Percentiles rank a stretch among this genome's conserved stretches.
Evolutionary conservation across 2,113 vertebrate genomes (phyloP).

Genomic region (Neogobius melanostomus): DNA sequence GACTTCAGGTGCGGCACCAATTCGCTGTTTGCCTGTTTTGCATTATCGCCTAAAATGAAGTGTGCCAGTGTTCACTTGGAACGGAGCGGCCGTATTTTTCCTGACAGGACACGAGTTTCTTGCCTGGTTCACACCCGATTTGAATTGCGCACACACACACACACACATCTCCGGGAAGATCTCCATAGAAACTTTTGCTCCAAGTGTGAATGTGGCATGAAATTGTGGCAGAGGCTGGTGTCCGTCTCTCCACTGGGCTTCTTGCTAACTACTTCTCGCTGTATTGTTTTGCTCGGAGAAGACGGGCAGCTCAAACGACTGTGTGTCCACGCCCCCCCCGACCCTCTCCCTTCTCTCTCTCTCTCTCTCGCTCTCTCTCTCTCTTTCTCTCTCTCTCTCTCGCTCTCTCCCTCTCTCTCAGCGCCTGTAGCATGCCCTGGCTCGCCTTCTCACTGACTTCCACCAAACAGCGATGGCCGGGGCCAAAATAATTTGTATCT

Average conservation of each 20-base stretch:
- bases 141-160: neutral
- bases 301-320: conserved; percentile 45
- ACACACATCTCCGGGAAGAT: neutral
- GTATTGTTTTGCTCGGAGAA: conserved; percentile 44
- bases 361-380: no score
- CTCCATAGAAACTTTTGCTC: neutral
- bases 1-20: neutral
- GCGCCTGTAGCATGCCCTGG: conserved; percentile 72
- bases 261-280: conserved; percentile 17
- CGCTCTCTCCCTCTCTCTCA: conserved; percentile 31
- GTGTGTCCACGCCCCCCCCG: conserved; percentile 56
- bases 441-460: conserved; percentile 66
- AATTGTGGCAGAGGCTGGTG: conserved; percentile 7
- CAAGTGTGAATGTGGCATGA: neutral
- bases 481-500: conserved; percentile 85
- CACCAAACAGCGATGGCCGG: conserved; percentile 70
- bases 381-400: no score
- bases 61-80: neutral
- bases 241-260: neutral
- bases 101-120: neutral
- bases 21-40: neutral
- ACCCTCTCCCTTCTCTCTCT: no score
- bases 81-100: neutral
- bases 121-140: neutral
- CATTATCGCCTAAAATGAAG: conserved; percentile 4